Conservation (phyloP, 2,888 invertebrate species). For the Drosophila setosimentum region DNA sequence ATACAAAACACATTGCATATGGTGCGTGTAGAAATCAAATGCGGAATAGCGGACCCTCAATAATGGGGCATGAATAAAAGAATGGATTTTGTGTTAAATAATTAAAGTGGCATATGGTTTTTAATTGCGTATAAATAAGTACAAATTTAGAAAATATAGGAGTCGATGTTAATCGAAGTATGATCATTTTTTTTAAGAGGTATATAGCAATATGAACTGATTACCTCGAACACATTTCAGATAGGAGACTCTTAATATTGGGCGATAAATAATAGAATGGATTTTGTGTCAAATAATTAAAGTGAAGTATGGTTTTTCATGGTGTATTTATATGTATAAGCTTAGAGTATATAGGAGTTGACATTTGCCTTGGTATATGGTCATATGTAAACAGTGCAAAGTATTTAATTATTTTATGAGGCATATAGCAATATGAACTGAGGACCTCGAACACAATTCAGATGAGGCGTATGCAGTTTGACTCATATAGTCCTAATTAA, state of each 20-base stretch:
- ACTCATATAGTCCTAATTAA: constrained; percentile 75
- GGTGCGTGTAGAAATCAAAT: background rate
- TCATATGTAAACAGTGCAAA: background rate
- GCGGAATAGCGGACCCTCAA: background rate
- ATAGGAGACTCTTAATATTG: background rate
- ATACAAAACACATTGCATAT: constrained; percentile 25
- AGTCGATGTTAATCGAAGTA: background rate
- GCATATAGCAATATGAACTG: background rate
- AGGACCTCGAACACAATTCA: constrained; percentile 37
- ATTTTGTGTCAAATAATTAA: background rate
- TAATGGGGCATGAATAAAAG: background rate
- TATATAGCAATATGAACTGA: background rate
- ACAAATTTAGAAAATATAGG: background rate
- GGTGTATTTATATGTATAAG: background rate
- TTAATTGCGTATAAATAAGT: background rate
- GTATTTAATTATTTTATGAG: constrained; percentile 18
- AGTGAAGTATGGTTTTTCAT: background rate
- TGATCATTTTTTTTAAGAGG: background rate
- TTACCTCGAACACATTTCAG: constrained; percentile 38
- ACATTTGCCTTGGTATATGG: background rate
- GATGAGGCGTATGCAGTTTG: constrained; percentile 35
- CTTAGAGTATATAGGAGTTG: background rate
- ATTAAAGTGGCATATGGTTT: background rate
- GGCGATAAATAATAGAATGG: background rate
- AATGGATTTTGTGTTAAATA: background rate